Evolutionary conservation across 92 coral and sea anemone genomes (phyloP), one percentile per base, ranked within the genome.

Genomic region (Plumapathes pennacea): DNA sequence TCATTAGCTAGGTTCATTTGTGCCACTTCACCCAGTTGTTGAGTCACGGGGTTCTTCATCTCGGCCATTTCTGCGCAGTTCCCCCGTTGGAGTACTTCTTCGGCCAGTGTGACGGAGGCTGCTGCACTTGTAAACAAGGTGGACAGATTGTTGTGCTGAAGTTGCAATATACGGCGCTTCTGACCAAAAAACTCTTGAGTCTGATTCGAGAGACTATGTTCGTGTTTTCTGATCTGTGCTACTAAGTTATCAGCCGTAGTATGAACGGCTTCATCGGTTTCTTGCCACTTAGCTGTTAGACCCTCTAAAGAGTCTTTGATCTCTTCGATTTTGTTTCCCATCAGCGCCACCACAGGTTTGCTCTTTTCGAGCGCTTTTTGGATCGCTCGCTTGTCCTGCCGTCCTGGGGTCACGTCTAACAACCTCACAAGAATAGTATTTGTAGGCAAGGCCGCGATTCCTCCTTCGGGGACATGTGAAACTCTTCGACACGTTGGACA

Each of bases 371-470:
- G 61, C 58, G 90, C 79, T 64, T 60, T 80, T 55, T 88, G 96
- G 13, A 88, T 61, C 25, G 82, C 80, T 11, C 72, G 33, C 24
- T 79, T 71, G 29, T 88, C 86, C 58, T 68, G 70, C 34, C 96
- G 62, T 11, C 96, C 96, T 17, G 96, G 96, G 5, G 86, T 72
- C 5, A 81, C 78, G 64, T 88, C 96, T 4, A 88, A 71, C 21
- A 88, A 78, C 32, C 81, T 63, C 5, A 88, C 84, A 17, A 88
- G 59, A 11, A 88, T 74, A 18, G 72, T 73, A 53, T 76, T 82
- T 2, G 96, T 88, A 0, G 96, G 96, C 39, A 88, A 57, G 9
- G 82, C 41, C 15, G 34, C 47, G 7, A 88, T 65, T 1, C 90
- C 96, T 3, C 86, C 85, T 10, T 70, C 77, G 24, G 90, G 90